Conservation (phyloP, 2,797 vertebrate genomes). For the Ctenochaetus hawaiiensis region DNA sequence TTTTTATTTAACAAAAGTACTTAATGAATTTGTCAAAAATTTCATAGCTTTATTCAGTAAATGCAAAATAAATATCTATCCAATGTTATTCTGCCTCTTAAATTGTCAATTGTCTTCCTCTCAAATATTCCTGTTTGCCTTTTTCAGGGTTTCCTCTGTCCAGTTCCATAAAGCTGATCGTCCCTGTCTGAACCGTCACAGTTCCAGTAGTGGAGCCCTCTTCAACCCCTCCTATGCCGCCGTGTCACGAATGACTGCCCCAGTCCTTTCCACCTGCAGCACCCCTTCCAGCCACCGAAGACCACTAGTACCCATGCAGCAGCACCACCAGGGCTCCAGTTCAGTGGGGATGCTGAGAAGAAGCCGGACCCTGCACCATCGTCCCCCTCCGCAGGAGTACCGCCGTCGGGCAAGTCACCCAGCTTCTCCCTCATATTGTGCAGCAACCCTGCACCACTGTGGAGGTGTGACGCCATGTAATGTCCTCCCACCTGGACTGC, state of each 20-base stretch:
- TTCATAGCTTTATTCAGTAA: neutral
- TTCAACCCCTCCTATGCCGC: slow-evolving; percentile 76
- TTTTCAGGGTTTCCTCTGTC: slow-evolving; percentile 81
- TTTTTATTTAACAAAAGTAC: no score
- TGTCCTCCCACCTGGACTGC: slow-evolving; percentile 43
- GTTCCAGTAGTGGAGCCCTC: slow-evolving; percentile 84
- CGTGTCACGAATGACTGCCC: slow-evolving; percentile 62
- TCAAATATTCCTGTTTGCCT: slow-evolving; percentile 14
- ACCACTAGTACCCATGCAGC: slow-evolving; percentile 66
- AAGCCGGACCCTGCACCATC: slow-evolving; percentile 85
- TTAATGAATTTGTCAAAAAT: neutral
- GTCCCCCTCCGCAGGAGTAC: slow-evolving; percentile 78
- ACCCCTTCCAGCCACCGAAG: slow-evolving; percentile 85
- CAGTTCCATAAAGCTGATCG: slow-evolving; percentile 84
- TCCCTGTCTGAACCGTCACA: slow-evolving; percentile 84
- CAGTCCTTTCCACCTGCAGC: slow-evolving; percentile 83
- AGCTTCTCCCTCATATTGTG: slow-evolving; percentile 82
- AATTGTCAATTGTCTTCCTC: neutral
- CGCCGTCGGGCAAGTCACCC: slow-evolving; percentile 86
- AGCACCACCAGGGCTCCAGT: slow-evolving; percentile 68
- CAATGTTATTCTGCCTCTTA: neutral
- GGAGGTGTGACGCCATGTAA: slow-evolving; percentile 54
- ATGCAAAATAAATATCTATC: neutral
- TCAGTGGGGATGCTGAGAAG: slow-evolving; percentile 82
- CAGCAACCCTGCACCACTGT: slow-evolving; percentile 80